Conservation (phyloP, 1,140 invertebrate species). For the Phymastichus coffea region DNA sequence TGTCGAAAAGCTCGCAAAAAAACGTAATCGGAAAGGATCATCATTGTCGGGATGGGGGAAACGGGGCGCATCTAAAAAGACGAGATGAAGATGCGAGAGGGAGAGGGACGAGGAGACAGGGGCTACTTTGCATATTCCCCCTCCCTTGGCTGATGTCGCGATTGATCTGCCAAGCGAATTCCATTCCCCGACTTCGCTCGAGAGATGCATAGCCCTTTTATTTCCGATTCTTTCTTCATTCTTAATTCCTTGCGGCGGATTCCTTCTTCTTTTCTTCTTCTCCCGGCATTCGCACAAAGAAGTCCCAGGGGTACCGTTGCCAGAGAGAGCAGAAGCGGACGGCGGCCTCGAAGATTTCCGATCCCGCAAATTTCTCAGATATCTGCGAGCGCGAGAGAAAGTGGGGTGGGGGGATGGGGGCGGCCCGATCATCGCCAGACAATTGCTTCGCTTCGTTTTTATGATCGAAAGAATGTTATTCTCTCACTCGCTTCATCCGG, state of each 20-base stretch:
- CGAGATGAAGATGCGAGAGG: neutral
- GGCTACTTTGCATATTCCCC: constrained; percentile 37
- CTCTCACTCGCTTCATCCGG: too few species aligned
- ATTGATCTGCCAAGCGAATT: constrained; percentile 36
- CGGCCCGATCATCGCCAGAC: too few species aligned
- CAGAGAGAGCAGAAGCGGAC: neutral
- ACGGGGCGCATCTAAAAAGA: neutral
- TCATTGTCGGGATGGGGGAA: neutral
- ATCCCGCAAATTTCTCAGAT: constrained; percentile 7
- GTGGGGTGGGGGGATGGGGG: too few species aligned
- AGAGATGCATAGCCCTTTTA: too few species aligned
- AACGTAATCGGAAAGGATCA: constrained; percentile 3
- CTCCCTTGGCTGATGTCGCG: too few species aligned
- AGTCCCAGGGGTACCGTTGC: constrained; percentile 2
- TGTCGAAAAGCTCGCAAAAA: too few species aligned
- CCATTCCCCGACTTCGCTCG: too few species aligned
- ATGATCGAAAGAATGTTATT: too few species aligned
- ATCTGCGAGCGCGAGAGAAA: too few species aligned
- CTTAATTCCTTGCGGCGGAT: constrained; percentile 16
- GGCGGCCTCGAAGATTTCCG: constrained; percentile 2
- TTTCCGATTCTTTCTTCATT: too few species aligned
- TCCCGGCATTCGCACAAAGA: constrained; percentile 6
- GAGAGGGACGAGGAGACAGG: constrained; percentile 9
- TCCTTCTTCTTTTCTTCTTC: neutral
- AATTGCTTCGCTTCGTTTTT: too few species aligned